Base-by-base conservation (phyloP, 37 sponge, comb jelly and placozoan species). In the Bolinopsis microptera region DNA sequence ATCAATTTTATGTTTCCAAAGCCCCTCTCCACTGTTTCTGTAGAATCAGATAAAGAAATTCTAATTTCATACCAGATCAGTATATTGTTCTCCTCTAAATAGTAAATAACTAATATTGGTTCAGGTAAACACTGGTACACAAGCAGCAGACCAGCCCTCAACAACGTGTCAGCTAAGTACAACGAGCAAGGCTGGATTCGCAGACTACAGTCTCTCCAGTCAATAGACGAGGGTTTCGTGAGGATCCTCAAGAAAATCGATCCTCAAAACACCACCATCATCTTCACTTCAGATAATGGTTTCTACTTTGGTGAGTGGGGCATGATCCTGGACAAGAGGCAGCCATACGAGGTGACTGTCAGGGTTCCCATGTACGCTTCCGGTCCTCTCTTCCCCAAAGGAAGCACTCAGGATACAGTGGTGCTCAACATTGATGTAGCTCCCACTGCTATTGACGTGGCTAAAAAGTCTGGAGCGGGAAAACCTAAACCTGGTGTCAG, bases 41-140 rank as follows among this genome's bases (percentile, higher is more conserved):
- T n/a, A n/a, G n/a, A n/a, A n/a, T n/a, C n/a, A n/a, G n/a, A n/a
- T n/a, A n/a, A n/a, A n/a, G n/a, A n/a, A n/a, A n/a, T n/a, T n/a
- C n/a, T n/a, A n/a, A n/a, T n/a, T n/a, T n/a, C n/a, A n/a, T n/a
- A n/a, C n/a, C n/a, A n/a, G n/a, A n/a, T n/a, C n/a, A n/a, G n/a
- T n/a, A n/a, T n/a, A n/a, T n/a, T n/a, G n/a, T n/a, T n/a, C n/a
- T n/a, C n/a, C n/a, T n/a, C n/a, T n/a, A n/a, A n/a, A n/a, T n/a
- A n/a, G n/a, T n/a, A n/a, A n/a, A n/a, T n/a, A n/a, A n/a, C n/a
- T n/a, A n/a, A n/a, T n/a, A n/a, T n/a, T n/a, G n/a, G n/a, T n/a
- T n/a, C n/a, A 86, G 90, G 61, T 86, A 86, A 86, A 86, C 90
- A 86, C 30, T 86, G 90, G 90, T 86, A 86, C 61, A 86, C 90